A percentile compares a stretch with the other conserved stretches of the same genome.
Evolutionary conservation across 2,113 vertebrate genomes (phyloP).

Genomic region (Colaptes auratus): DNA sequence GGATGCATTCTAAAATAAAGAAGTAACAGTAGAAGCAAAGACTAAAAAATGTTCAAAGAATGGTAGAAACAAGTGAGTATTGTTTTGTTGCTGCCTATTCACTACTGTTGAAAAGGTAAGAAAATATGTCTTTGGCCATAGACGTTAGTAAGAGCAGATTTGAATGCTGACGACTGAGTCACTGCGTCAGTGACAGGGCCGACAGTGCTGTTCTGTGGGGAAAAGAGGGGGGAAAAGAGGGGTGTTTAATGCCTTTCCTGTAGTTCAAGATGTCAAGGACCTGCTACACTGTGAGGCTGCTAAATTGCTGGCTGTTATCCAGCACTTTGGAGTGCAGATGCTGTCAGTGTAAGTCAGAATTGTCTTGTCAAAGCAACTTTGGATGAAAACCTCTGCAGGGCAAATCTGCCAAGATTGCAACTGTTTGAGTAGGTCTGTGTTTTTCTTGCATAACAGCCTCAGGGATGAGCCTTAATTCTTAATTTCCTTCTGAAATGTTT

Average conservation of each 20-base stretch:
- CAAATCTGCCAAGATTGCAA: neutral
- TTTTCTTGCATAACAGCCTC: neutral
- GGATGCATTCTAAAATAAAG: neutral
- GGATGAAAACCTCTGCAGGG: neutral
- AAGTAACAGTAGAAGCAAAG: neutral
- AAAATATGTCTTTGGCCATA: neutral
- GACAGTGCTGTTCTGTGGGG: neutral
- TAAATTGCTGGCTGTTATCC: neutral
- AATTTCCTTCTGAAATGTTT: constrained; percentile 6
- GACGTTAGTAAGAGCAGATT: neutral
- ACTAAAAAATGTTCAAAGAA: neutral
- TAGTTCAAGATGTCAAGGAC: neutral
- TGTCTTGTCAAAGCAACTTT: neutral
- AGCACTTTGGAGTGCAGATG: neutral
- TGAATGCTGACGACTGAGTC: neutral
- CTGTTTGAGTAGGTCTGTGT: neutral
- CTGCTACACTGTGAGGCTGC: neutral
- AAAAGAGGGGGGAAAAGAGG: neutral
- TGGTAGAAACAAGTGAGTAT: neutral
- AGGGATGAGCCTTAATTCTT: constrained; percentile 5
- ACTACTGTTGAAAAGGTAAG: neutral
- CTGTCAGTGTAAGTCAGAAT: neutral
- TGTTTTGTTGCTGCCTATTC: neutral
- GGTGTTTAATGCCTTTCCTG: neutral
- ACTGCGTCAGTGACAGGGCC: neutral